Evolutionary conservation across 2,797 vertebrate species (phyloP), one percentile per base, ranked within the genome.

Genomic region (Gobio occitaniae): DNA sequence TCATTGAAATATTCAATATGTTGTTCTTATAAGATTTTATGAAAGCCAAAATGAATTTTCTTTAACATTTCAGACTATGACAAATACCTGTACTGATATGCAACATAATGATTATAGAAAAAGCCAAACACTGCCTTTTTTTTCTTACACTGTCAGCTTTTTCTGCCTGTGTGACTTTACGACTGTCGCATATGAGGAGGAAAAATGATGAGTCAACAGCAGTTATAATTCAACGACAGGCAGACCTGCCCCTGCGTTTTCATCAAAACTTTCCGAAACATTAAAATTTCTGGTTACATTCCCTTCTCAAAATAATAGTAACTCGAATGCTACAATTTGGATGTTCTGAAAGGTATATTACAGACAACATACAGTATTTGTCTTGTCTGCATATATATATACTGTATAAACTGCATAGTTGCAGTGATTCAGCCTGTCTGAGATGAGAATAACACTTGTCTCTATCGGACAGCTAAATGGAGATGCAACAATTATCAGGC

Each of bases 201-300:
- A 76, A 85, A 85, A 71, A 66, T 86, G 66, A 83, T 87, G 88
- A 87, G 72, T 89, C 85, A 87, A 85, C 84, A 83, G 69, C 65
- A 74, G 74, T 44, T 77, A 59, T 50, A 83, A 80, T 76, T 76
- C 68, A 71, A 75, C 69, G 41, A 38, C n/a, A 29, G 56, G 54
- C 41, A 16, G 38, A 77, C 41, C 54, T 65, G 52, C 15, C 29
- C n/a, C 12, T 75, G 25, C n/a, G 19, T 86, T 75, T 54, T 74
- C 65, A 84, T 78, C 80, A 78, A 56, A 32, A 47, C n/a, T 29
- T 59, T 70, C 15, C 21, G 4, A 82, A 59, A 47, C 9, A 41
- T 56, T 29, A 25, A 10, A 3, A 21, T 52, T 66, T 68, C 63
- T 36, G 47, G 59, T 65, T 11, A 79, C 29, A 25, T 11, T 66